Percentiles rank a stretch among this genome's conserved stretches.
phyloP scores from a whole-genome alignment of 2,888 invertebrate species.

The Notodonta ziczac region DNA sequence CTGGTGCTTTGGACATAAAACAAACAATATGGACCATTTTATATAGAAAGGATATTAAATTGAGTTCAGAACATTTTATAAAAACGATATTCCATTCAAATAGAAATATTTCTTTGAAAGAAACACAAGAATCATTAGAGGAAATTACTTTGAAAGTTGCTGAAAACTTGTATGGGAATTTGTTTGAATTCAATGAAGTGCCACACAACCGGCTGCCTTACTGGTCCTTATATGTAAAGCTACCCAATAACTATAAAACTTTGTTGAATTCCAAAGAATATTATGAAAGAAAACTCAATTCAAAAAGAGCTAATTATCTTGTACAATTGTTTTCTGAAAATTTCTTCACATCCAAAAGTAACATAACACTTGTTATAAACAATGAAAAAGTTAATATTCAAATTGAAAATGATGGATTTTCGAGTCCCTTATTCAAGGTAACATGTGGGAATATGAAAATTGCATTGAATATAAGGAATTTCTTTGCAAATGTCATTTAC shows the following conservation, averaged over 20 bases:
- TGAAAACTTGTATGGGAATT: slow-evolving; percentile 41
- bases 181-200: slow-evolving; percentile 51
- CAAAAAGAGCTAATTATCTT: slow-evolving; percentile 45
- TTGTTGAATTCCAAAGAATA: slow-evolving; percentile 42
- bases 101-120: slow-evolving; percentile 37
- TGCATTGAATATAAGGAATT: slow-evolving; percentile 58
- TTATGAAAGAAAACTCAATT: slow-evolving; percentile 36
- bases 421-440: slow-evolving; percentile 52
- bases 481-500: slow-evolving; percentile 58
- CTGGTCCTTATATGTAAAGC: slow-evolving; percentile 56
- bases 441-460: slow-evolving; percentile 48
- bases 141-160: slow-evolving; percentile 46
- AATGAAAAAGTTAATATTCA: slow-evolving; percentile 49
- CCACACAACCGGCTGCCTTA: slow-evolving; percentile 18
- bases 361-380: slow-evolving; percentile 49
- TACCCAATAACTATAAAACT: slow-evolving; percentile 55
- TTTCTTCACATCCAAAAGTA: slow-evolving; percentile 55
- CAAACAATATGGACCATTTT: slow-evolving; percentile 59
- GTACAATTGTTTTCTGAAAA: slow-evolving; percentile 51
- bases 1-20: slow-evolving; percentile 55
- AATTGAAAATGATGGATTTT: slow-evolving; percentile 59
- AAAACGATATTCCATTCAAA: slow-evolving; percentile 36
- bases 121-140: slow-evolving; percentile 41
- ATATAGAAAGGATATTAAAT: slow-evolving; percentile 48
- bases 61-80: slow-evolving; percentile 67